Evolutionary conservation across 2,888 invertebrate species (phyloP).

Genomic region (Unio pictorum): DNA sequence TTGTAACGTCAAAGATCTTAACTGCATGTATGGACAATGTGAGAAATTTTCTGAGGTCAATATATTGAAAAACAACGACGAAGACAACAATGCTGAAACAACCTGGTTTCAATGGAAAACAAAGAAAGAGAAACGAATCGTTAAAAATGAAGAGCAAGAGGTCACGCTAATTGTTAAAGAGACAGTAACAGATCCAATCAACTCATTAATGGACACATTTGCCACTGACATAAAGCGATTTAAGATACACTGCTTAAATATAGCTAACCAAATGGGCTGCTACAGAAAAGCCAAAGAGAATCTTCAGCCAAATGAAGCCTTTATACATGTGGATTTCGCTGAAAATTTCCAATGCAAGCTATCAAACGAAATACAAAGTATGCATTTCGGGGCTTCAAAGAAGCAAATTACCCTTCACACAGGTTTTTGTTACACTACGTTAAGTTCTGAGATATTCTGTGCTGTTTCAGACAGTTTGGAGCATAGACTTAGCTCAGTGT

Average conservation of each 20-base stretch:
- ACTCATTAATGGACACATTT: constrained; percentile 2
- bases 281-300: no score
- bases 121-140: constrained; percentile 7
- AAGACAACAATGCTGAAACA: constrained; percentile 1
- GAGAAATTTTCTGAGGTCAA: background rate
- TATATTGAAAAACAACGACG: background rate
- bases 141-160: constrained; percentile 7
- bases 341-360: constrained; percentile 16
- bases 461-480: constrained; percentile 11
- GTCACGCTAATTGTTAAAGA: constrained; percentile 6
- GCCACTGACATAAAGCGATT: background rate
- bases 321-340: constrained; percentile 18
- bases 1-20: no score
- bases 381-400: constrained; percentile 17
- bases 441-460: constrained; percentile 4
- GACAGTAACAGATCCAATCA: constrained; percentile 1
- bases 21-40: no score
- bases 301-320: background rate
- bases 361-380: constrained; percentile 12
- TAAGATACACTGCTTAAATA: background rate
- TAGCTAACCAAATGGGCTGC: no score
- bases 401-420: constrained; percentile 13
- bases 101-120: constrained; percentile 9
- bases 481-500: constrained; percentile 14
- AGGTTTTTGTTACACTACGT: constrained; percentile 7